Evolutionary conservation across 2,888 invertebrate genomes (phyloP).

Genomic region (Zhuqinia jingwanae): DNA sequence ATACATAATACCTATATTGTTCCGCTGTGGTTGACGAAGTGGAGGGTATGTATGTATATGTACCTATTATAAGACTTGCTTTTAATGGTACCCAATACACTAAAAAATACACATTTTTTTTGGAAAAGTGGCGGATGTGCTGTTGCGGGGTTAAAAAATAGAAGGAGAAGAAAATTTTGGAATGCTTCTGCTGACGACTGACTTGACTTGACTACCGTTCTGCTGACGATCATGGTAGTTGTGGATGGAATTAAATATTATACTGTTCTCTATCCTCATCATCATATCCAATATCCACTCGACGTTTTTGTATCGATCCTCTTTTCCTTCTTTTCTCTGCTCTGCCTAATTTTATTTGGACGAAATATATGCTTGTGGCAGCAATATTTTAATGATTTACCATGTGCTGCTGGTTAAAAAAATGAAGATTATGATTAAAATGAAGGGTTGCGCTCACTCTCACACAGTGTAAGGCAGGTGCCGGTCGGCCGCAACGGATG

Average conservation of each 20-base stretch:
- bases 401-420: conserved; percentile 23
- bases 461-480: conserved; percentile 64
- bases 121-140: not conserved
- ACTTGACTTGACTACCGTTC: too few species aligned
- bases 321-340: conserved; percentile 32
- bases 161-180: not conserved
- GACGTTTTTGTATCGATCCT: conserved; percentile 58
- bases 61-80: too few species aligned
- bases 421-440: conserved; percentile 63
- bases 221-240: too few species aligned
- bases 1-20: not conserved
- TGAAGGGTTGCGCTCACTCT: conserved; percentile 60
- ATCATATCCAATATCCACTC: conserved; percentile 21
- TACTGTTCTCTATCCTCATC: not conserved
- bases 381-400: conserved; percentile 69
- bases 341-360: conserved; percentile 54
- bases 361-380: conserved; percentile 73
- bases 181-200: not conserved
- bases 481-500: conserved; percentile 67
- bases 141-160: not conserved
- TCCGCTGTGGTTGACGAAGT: not conserved
- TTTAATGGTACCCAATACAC: not conserved
- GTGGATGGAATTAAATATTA: not conserved
- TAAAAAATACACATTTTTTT: not conserved
- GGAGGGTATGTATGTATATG: not conserved